Evolutionary conservation across 2,113 vertebrate species (phyloP).

Genomic region (Pantherophis guttatus): DNA sequence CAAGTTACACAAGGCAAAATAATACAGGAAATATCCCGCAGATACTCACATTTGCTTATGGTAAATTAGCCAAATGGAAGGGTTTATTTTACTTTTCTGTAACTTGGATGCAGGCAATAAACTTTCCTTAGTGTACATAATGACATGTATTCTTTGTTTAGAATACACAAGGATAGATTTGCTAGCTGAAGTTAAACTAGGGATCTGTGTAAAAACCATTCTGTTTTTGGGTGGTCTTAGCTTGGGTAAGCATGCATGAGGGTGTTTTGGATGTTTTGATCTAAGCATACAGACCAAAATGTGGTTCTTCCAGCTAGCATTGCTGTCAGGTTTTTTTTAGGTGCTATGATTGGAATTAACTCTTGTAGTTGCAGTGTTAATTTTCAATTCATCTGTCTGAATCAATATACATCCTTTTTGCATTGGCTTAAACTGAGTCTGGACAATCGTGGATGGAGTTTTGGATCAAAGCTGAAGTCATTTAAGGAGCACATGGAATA

Average conservation of each 20-base stretch:
- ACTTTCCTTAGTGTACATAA: background rate
- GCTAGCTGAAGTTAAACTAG: background rate
- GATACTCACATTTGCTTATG: background rate
- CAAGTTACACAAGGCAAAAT: background rate
- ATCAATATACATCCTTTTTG: background rate
- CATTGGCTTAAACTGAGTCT: background rate
- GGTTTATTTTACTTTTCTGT: background rate
- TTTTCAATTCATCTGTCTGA: background rate
- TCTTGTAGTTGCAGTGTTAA: background rate
- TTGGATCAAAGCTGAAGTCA: background rate
- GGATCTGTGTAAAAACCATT: background rate
- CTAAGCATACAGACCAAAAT: too few species aligned
- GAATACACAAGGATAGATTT: background rate
- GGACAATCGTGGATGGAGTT: background rate
- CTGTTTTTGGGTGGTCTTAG: background rate
- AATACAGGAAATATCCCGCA: background rate
- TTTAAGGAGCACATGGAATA: background rate
- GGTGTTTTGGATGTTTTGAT: background rate
- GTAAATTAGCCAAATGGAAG: background rate
- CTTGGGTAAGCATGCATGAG: background rate
- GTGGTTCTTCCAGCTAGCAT: background rate
- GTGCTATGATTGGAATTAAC: background rate
- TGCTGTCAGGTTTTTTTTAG: background rate
- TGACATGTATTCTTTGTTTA: background rate
- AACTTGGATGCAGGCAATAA: background rate